A percentile compares a stretch with the other conserved stretches of the same genome.
phyloP scores from a whole-genome alignment of 2,888 invertebrate species.

The Xestia rhomboidea region DNA sequence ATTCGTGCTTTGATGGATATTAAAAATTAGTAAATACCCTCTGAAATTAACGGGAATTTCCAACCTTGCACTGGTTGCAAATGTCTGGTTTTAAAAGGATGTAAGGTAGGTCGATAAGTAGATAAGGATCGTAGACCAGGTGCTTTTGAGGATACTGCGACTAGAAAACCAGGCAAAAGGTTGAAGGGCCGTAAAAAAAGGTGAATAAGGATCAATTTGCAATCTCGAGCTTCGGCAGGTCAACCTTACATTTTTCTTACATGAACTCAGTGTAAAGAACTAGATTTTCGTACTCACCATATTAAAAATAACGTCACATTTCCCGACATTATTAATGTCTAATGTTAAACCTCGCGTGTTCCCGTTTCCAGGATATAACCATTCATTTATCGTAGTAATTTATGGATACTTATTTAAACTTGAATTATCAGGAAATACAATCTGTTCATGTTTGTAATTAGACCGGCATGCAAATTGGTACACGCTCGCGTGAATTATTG shows the following conservation, averaged over 20 bases:
- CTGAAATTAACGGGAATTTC: background rate
- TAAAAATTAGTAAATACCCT: background rate
- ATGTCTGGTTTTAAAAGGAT: background rate
- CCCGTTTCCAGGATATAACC: slow-evolving; percentile 38
- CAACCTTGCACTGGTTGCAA: background rate
- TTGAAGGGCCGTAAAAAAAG: background rate
- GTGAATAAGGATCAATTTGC: background rate
- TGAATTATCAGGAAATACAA: slow-evolving; percentile 53
- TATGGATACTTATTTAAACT: slow-evolving; percentile 53
- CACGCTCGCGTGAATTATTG: slow-evolving; percentile 22
- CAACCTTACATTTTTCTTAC: slow-evolving; percentile 21
- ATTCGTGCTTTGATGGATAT: background rate
- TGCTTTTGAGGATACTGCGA: slow-evolving; percentile 10
- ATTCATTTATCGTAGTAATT: slow-evolving; percentile 49
- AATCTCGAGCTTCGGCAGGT: slow-evolving; percentile 3
- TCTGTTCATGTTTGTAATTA: slow-evolving; percentile 52
- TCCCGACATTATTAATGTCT: slow-evolving; percentile 13
- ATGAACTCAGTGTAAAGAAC: slow-evolving; percentile 18
- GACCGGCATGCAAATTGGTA: slow-evolving; percentile 47
- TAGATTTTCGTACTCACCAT: slow-evolving; percentile 31
- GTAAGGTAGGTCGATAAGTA: too few relatives aligned
- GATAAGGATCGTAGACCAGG: too few relatives aligned
- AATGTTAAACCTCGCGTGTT: slow-evolving; percentile 44
- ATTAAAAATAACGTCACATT: slow-evolving; percentile 31
- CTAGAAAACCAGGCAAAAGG: background rate